Base-by-base conservation (phyloP, 2,888 invertebrate genomes). In the Drosophila koepferae region DNA sequence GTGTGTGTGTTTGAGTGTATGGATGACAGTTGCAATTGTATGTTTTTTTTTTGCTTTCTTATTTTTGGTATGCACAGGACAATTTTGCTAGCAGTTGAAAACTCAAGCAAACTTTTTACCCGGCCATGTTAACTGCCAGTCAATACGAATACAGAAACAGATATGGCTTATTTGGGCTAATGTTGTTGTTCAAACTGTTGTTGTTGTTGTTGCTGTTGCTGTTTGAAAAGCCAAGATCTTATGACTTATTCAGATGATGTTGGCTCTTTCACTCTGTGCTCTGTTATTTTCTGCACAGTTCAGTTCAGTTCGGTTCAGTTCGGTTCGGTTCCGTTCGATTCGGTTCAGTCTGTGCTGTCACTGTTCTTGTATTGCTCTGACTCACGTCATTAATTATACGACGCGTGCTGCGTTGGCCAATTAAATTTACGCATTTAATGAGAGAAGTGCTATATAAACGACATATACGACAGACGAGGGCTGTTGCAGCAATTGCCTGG, bases 121-220 rank as follows among this genome's bases (percentile, higher is more conserved):
- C 66, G 87, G 70, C 84, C 89, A 83, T 85, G 90, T 89, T 89
- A 89, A 89, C 89, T 85, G 89, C 81, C 85, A 85, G 86, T 90
- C 85, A 85, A 85, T 90, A 86, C 90, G 86, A 82, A 78, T 81
- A 70, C 82, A 49, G 82, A 77, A 89, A 84, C 82, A 90, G 83
- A 90, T 84, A 90, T 88, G 89, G 86, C 89, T 86, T 88, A 90
- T 88, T 88, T 88, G 71, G 67, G 82, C 55, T 51, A 66, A 67
- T 74, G 46, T 49, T 71, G 60, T 40, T 55, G 23, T 34, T 62
- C 44, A 18, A 48, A 63, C 23, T 40, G 41, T 8, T 40, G 14
- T 5, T 43, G 60, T 55, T 69, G 60, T 38, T 61, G 54, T 38
- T 61, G 55, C 44, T 69, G 51, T 63, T 74, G 74, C 49, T 77